A percentile compares a stretch with the other conserved stretches of the same genome.
phyloP scores from a whole-genome alignment of 2,113 vertebrate species.

The Lichenostomus cassidix region DNA sequence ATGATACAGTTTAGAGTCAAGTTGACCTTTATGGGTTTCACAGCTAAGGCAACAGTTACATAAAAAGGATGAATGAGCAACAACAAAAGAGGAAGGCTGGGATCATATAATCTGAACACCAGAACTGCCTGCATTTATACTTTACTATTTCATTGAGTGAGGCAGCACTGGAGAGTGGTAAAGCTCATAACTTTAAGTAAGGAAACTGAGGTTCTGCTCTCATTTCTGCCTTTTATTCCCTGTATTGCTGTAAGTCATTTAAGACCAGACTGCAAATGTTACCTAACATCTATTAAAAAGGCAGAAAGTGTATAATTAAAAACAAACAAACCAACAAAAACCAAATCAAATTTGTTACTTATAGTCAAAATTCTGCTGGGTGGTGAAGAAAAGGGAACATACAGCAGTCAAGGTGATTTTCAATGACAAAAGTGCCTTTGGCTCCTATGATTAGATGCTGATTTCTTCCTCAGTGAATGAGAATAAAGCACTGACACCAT shows the following conservation, averaged over 20 bases:
- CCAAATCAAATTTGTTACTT: background rate
- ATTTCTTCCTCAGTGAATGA: background rate
- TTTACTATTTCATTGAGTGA: background rate
- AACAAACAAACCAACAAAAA: background rate
- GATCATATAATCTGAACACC: background rate
- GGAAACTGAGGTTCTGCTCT: background rate
- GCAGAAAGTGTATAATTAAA: background rate
- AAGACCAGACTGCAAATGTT: background rate
- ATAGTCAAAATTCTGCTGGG: background rate
- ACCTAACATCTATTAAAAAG: background rate
- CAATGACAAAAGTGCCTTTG: background rate
- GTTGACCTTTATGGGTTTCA: slow-evolving; percentile 39
- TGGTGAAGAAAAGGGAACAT: background rate
- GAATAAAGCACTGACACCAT: background rate
- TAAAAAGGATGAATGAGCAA: slow-evolving; percentile 51
- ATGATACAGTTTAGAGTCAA: background rate
- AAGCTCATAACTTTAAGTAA: background rate
- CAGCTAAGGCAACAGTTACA: slow-evolving; percentile 32
- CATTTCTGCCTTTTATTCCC: background rate
- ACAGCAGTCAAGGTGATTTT: background rate
- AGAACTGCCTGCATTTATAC: background rate
- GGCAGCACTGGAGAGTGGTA: background rate
- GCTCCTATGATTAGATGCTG: background rate
- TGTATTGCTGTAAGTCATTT: background rate
- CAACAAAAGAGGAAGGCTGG: slow-evolving; percentile 39